phyloP scores from a whole-genome alignment of 2,113 vertebrate genomes.

The Petromus typicus region DNA sequence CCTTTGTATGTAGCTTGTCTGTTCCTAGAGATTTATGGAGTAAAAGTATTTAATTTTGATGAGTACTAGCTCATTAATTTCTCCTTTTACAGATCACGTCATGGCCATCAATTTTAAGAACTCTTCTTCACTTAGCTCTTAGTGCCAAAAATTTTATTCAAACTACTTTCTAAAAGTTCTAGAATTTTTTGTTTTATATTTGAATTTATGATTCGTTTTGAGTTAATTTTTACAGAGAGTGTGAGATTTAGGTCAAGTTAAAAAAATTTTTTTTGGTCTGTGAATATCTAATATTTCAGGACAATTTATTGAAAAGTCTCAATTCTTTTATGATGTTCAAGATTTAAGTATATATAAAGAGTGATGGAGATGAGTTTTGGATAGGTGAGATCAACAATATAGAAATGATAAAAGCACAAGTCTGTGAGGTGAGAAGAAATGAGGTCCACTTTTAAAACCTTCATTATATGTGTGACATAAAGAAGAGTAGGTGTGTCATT shows the following conservation, averaged over 20 bases:
- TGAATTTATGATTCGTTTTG: not conserved
- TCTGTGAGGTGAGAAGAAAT: constrained; percentile 36
- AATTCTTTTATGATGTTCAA: not conserved
- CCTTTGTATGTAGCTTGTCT: not conserved
- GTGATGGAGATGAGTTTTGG: not conserved
- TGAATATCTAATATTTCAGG: not conserved
- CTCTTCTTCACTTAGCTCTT: not conserved
- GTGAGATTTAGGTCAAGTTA: not conserved
- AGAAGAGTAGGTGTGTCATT: not conserved
- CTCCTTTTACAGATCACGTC: not conserved
- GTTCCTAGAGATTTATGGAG: not conserved
- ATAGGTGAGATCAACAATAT: not conserved
- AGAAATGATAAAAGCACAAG: not conserved
- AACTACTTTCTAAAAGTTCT: not conserved
- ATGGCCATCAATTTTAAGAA: not conserved
- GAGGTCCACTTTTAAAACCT: not conserved
- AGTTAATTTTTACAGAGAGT: not conserved
- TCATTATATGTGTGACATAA: not conserved
- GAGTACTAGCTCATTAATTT: not conserved
- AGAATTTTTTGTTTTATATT: constrained; percentile 13
- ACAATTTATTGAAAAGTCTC: not conserved
- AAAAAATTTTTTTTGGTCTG: not conserved
- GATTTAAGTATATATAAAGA: not conserved
- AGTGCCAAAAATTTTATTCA: not conserved
- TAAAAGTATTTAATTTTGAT: not conserved